Evolutionary conservation across 2,888 invertebrate genomes (phyloP), one percentile per base, ranked within the genome.

Genomic region (Oligia fasciuncula): DNA sequence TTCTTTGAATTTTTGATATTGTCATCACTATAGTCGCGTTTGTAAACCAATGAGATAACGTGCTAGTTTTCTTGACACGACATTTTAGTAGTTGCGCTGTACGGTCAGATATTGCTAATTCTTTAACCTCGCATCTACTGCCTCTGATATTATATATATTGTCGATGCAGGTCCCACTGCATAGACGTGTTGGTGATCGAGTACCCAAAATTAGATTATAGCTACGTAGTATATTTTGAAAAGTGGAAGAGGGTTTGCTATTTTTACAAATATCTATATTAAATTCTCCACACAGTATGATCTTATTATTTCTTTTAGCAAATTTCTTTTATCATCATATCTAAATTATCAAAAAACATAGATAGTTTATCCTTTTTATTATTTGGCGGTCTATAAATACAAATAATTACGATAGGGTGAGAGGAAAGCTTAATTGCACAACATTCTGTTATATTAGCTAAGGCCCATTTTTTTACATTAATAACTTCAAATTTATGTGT

Each of bases 381-480:
- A 40, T 65, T 70, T 35, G 76, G 70, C 9, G 76, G 63, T 76
- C 76, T 70, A n/a, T 70, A 71, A 2, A 70, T 71, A 43, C 65
- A 76, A 14, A 65, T 54, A 63, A 76, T 43, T 23, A 66, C 17
- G 29, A 77, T 71, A 14, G 43, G 29, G 40, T 72, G 76, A 5
- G 71, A 65, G 8, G 8, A 23, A 51, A 77, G 67, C 8, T 77
- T 57, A 6, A 77, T 54, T 2, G 76, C 57, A 57, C 77, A 77
- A 49, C 76, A 77, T 66, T 77, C 70, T 35, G 71, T 51, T 57
- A 19, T 9, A 17, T 69, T 35, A 11, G 62, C 40, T 35, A 62
- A 51, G 8, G 49, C n/a, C 76, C 68, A 76, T 57, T 76, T 60
- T 51, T 23, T 46, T 54, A 63, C 29, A 62, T 69, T 23, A 8